phyloP scores from a whole-genome alignment of 2,113 vertebrate species.

The Podarcis cretensis region DNA sequence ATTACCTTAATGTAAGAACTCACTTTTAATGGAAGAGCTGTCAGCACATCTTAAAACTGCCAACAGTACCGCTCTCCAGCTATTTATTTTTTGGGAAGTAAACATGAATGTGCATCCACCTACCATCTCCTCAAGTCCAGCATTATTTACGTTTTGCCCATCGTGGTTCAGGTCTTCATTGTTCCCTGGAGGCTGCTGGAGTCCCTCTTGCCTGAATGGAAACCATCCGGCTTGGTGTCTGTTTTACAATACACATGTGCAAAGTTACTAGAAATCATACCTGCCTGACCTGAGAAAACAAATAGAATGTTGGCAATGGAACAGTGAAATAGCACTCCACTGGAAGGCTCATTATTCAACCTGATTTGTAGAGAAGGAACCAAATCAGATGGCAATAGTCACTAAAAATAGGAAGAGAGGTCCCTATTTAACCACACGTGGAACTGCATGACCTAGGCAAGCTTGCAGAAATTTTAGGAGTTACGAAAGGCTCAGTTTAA shows the following conservation, averaged over 20 bases:
- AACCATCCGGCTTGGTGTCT: slow-evolving; percentile 98
- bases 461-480: neutral
- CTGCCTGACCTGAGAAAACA: neutral
- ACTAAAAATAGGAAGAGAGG: neutral
- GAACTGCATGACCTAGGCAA: neutral
- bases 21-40: neutral
- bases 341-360: neutral
- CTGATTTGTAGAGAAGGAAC: neutral
- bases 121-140: slow-evolving; percentile 91
- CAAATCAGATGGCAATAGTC: no score
- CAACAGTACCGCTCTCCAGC: neutral
- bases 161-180: slow-evolving; percentile 82
- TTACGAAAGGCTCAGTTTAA: neutral
- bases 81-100: neutral
- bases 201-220: slow-evolving; percentile 89
- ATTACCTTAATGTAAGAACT: neutral
- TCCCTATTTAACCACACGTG: neutral
- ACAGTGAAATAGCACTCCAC: neutral
- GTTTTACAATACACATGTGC: slow-evolving; percentile 47
- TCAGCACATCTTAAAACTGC: neutral
- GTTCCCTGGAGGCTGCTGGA: slow-evolving; percentile 77
- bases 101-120: slow-evolving; percentile 27
- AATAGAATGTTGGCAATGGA: neutral
- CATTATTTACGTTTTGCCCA: slow-evolving; percentile 81
- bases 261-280: neutral